phyloP scores from a whole-genome alignment of 2,113 vertebrate genomes.

The Hiodon alosoides region DNA sequence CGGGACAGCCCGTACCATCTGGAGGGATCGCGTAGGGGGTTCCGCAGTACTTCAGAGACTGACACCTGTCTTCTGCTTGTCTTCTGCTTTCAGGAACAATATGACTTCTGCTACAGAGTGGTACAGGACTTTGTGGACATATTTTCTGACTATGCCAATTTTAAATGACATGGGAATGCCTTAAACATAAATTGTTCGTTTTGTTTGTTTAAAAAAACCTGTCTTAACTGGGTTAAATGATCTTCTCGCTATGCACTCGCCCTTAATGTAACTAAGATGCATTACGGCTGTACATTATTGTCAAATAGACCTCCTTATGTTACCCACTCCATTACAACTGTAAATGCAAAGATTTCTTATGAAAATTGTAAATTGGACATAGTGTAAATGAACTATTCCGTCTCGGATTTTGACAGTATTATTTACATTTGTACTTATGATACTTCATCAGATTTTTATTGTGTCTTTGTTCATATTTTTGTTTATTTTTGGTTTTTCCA shows the following conservation, averaged over 20 bases:
- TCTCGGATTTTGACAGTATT: constrained; percentile 40
- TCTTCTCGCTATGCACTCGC: constrained; percentile 76
- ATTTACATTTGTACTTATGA: constrained; percentile 35
- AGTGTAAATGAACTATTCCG: constrained; percentile 55
- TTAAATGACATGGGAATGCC: constrained; percentile 86
- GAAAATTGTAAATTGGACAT: constrained; percentile 52
- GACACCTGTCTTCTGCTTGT: not conserved
- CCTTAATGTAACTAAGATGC: constrained; percentile 56
- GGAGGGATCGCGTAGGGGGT: not conserved
- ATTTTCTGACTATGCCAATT: constrained; percentile 98
- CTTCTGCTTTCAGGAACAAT: constrained; percentile 78
- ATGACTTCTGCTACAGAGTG: constrained; percentile 99
- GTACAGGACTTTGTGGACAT: constrained; percentile 99
- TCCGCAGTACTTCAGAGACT: not conserved
- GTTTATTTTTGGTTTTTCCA: not conserved
- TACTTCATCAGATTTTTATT: constrained; percentile 28
- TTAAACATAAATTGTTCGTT: constrained; percentile 75
- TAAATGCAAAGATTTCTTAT: constrained; percentile 52
- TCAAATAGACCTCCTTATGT: constrained; percentile 31
- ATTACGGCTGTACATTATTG: constrained; percentile 57
- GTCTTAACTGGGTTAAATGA: constrained; percentile 61
- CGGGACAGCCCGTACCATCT: too few species aligned
- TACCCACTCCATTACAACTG: constrained; percentile 48
- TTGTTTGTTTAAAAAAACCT: constrained; percentile 44
- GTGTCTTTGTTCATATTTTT: not conserved